These are phyloP conservation scores for Eueides isabella DNA, from an alignment of 1,140 invertebrate species.

Conservation along the genomic window DNA sequence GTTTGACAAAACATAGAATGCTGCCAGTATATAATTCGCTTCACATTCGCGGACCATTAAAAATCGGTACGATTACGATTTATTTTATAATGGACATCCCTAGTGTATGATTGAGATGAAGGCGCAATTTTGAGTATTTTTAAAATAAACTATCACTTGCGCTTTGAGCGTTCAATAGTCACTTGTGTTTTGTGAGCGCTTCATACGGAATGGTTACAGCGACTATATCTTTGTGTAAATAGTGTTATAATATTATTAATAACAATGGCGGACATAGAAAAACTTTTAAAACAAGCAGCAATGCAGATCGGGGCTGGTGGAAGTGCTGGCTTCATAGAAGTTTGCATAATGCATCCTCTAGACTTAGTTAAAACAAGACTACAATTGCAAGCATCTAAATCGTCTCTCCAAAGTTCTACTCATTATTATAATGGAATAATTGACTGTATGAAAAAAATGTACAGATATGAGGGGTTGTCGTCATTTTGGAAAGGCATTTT, in stretches of 20 bases:
- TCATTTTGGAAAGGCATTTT: conserved; percentile 96
- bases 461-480: conserved; percentile 89
- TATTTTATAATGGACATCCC: conserved; percentile 4
- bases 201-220: conserved; percentile 35
- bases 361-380: conserved; percentile 93
- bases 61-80: conserved; percentile 18
- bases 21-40: conserved; percentile 3
- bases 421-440: conserved; percentile 90
- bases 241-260: conserved; percentile 27
- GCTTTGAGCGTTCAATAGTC: not conserved
- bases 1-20: conserved; percentile 19
- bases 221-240: conserved; percentile 35
- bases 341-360: conserved; percentile 97
- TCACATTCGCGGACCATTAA: not conserved
- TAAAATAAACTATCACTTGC: conserved; percentile 38
- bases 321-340: conserved; percentile 96
- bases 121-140: conserved; percentile 52
- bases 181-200: conserved; percentile 28
- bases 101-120: conserved; percentile 17
- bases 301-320: conserved; percentile 95
- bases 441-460: conserved; percentile 95
- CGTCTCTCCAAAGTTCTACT: conserved; percentile 76
- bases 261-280: conserved; percentile 76
- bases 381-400: conserved; percentile 68
- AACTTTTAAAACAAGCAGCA: conserved; percentile 86